Percentiles rank a stretch among this genome's conserved stretches.
Evolutionary conservation across 1,140 invertebrate species (phyloP).

Genomic region (Anadara kagoshimensis): DNA sequence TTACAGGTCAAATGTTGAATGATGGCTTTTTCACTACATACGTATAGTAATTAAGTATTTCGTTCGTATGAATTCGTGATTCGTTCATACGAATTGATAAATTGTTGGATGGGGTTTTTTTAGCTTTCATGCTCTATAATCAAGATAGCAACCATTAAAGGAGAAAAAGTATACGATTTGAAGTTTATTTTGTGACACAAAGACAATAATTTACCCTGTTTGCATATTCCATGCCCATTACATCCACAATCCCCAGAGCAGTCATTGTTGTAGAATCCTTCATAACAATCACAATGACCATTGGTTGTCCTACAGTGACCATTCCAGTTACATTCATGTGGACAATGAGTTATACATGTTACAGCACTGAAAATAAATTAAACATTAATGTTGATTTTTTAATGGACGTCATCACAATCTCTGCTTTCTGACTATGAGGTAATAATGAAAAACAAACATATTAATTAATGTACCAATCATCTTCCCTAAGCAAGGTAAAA

Average conservation of each 20-base stretch:
- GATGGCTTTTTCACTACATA: not conserved
- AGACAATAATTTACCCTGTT: constrained; percentile 21
- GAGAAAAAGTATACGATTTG: not conserved
- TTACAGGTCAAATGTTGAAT: too few relatives aligned
- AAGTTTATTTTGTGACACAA: not conserved
- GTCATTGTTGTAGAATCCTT: constrained; percentile 37
- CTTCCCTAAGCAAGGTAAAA: too few relatives aligned
- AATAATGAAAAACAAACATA: too few relatives aligned
- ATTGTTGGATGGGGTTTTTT: not conserved
- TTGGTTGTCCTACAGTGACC: constrained; percentile 18
- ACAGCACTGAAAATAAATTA: not conserved
- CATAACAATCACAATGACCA: constrained; percentile 37
- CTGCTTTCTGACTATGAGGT: too few relatives aligned
- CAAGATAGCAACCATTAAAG: not conserved
- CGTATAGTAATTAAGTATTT: not conserved
- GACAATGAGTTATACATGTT: constrained; percentile 12
- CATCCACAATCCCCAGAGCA: constrained; percentile 47
- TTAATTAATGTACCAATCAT: too few relatives aligned
- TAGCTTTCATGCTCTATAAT: not conserved
- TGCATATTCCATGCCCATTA: constrained; percentile 39
- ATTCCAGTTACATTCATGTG: constrained; percentile 31
- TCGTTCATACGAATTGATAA: not conserved
- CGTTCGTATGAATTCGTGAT: too few relatives aligned
- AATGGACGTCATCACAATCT: too few relatives aligned
- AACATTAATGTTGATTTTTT: too few relatives aligned